A percentile compares a stretch with the other conserved stretches of the same genome.
Evolutionary conservation across 2,888 invertebrate genomes (phyloP).

Genomic region (Helicoverpa assulta): DNA sequence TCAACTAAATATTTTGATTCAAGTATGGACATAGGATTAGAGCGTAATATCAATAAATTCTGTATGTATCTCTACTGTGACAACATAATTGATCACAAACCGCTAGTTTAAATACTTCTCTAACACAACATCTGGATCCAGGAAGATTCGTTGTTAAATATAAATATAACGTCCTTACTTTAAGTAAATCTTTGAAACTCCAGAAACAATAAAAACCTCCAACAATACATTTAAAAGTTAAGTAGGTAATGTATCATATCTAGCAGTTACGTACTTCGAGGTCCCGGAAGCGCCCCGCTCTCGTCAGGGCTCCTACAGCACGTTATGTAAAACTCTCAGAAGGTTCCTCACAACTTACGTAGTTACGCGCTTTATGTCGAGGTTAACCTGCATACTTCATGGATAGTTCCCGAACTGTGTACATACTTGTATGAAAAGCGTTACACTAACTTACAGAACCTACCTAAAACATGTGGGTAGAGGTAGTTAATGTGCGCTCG

Average conservation of each 20-base stretch:
- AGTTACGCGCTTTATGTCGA: constrained; percentile 39
- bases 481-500: too few species aligned
- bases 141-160: too few species aligned
- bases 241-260: neutral
- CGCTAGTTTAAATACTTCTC: neutral
- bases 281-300: constrained; percentile 23
- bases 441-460: constrained; percentile 12
- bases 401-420: constrained; percentile 30
- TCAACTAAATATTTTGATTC: constrained; percentile 6
- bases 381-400: constrained; percentile 45
- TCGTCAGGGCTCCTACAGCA: constrained; percentile 12
- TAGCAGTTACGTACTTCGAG: constrained; percentile 20
- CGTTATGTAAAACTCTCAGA: constrained; percentile 41
- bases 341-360: constrained; percentile 29
- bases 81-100: neutral
- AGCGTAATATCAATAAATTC: neutral
- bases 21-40: neutral
- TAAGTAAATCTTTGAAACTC: neutral
- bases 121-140: too few species aligned
- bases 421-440: constrained; percentile 23
- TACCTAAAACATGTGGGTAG: neutral
- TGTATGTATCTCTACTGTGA: too few species aligned
- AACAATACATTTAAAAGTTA: neutral
- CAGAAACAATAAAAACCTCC: neutral
- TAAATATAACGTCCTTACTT: neutral